A percentile compares a stretch with the other conserved stretches of the same genome.
phyloP scores from a whole-genome alignment of 2,888 invertebrate species.

The Pseudolycoriella hygida region DNA sequence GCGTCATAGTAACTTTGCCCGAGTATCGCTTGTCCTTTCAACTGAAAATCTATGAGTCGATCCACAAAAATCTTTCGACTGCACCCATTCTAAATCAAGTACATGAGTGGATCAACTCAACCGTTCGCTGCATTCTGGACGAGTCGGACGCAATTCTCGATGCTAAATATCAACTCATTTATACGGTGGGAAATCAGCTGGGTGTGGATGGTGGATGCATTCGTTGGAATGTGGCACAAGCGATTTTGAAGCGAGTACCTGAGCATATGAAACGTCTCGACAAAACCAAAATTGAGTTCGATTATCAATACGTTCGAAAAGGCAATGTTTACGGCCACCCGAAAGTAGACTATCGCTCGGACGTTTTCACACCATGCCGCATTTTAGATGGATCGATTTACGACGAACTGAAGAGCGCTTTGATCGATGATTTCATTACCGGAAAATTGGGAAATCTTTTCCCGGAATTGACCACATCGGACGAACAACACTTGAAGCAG shows the following conservation, averaged over 20 bases:
- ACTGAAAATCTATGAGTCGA: slow-evolving; percentile 2
- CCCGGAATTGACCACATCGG: not conserved
- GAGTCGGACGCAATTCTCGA: slow-evolving; percentile 3
- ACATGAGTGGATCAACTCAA: slow-evolving; percentile 3
- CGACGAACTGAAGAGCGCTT: too few species aligned
- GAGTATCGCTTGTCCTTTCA: slow-evolving; percentile 4
- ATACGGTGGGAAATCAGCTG: slow-evolving; percentile 2
- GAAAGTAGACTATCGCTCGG: too few species aligned
- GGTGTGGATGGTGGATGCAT: not conserved
- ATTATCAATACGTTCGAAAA: too few species aligned
- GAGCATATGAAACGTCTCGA: not conserved
- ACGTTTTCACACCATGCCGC: too few species aligned
- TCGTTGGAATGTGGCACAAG: not conserved
- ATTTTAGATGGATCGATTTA: too few species aligned
- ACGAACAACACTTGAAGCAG: not conserved
- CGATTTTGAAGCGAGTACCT: slow-evolving; percentile 1
- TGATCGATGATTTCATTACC: not conserved
- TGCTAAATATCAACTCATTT: slow-evolving; percentile 4
- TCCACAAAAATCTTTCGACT: too few species aligned
- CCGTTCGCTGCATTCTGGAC: slow-evolving; percentile 3
- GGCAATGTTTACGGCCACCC: not conserved
- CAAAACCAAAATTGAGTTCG: too few species aligned
- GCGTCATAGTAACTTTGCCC: not conserved
- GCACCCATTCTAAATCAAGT: not conserved
- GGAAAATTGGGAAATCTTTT: not conserved